Conservation (phyloP, 1,140 invertebrate genomes). For the Zaprionus taronus region DNA sequence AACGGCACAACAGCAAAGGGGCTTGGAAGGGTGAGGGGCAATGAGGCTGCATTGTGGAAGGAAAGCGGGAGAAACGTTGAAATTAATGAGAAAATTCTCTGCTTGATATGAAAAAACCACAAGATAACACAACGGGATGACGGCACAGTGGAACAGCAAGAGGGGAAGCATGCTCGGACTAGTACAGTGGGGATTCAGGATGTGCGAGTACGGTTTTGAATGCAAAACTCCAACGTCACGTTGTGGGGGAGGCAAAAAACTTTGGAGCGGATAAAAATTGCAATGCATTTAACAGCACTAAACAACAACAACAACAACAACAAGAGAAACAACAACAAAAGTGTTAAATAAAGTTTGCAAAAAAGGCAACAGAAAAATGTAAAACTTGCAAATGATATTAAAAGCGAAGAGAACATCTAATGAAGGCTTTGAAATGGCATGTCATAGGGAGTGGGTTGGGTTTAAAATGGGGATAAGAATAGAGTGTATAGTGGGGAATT, state of each 20-base stretch:
- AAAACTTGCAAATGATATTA: conserved; percentile 48
- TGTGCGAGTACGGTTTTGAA: conserved; percentile 60
- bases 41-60: neutral
- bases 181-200: conserved; percentile 26
- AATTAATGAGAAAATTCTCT: conserved; percentile 82
- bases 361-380: conserved; percentile 28
- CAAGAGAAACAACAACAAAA: conserved; percentile 24
- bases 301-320: conserved; percentile 37
- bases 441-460: neutral
- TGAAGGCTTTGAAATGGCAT: conserved; percentile 17
- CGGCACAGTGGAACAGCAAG: conserved; percentile 15
- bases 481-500: neutral
- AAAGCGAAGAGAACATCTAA: conserved; percentile 26
- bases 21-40: neutral
- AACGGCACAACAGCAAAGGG: conserved; percentile 32
- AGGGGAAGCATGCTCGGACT: conserved; percentile 31
- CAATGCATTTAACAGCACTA: conserved; percentile 75
- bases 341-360: conserved; percentile 67
- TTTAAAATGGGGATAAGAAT: neutral
- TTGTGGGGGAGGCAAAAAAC: conserved; percentile 42
- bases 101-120: conserved; percentile 74
- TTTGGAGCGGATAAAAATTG: conserved; percentile 67
- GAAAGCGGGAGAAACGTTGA: conserved; percentile 66
- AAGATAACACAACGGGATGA: conserved; percentile 68
- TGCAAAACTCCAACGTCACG: conserved; percentile 67